Conservation (phyloP, 2,797 vertebrate genomes). For the Hapalemur alaotrensis region DNA sequence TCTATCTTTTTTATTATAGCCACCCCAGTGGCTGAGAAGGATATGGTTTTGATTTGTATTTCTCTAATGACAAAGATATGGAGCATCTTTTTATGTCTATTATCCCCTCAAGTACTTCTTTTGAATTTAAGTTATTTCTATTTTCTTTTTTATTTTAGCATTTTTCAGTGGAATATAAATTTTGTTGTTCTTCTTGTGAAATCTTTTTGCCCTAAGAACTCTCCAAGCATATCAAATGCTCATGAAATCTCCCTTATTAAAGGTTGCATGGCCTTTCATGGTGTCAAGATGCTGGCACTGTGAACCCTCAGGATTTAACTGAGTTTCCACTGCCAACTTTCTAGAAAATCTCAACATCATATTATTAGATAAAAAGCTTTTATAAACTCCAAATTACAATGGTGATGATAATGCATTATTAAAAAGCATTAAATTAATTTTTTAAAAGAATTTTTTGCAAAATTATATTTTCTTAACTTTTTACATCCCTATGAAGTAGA, state of each 20-base stretch:
- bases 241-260: neutral
- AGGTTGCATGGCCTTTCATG: neutral
- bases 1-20: neutral
- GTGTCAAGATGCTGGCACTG: neutral
- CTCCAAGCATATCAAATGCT: slow-evolving; percentile 34
- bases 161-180: slow-evolving; percentile 37
- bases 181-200: neutral
- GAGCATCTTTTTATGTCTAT: neutral
- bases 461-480: slow-evolving; percentile 23
- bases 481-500: neutral
- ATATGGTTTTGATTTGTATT: slow-evolving; percentile 1
- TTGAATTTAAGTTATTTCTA: slow-evolving; percentile 24
- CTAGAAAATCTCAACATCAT: neutral
- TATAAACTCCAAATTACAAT: neutral
- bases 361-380: slow-evolving; percentile 30
- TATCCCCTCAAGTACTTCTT: neutral
- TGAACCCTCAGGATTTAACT: neutral
- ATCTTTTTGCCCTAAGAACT: neutral
- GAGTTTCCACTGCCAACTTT: neutral
- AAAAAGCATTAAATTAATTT: slow-evolving; percentile 6
- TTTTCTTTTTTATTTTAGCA: neutral
- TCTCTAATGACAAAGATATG: neutral
- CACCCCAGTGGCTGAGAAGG: neutral
- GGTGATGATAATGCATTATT: neutral
- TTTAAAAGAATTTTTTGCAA: neutral